Evolutionary conservation across 2,888 invertebrate species (phyloP).

Genomic region (Synanthedon myopaeformis): DNA sequence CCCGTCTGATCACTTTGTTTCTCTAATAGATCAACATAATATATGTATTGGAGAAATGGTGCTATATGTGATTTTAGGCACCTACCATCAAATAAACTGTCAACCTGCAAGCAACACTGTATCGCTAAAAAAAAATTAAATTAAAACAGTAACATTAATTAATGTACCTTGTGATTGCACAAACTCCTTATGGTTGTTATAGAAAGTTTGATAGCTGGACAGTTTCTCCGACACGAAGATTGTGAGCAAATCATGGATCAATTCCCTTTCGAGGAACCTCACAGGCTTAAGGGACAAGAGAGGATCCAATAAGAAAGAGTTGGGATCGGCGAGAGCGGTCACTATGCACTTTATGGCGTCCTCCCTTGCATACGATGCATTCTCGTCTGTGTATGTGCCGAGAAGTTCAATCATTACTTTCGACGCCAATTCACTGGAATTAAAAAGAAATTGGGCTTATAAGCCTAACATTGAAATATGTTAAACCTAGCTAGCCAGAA

Average conservation of each 20-base stretch:
- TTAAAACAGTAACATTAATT: not conserved
- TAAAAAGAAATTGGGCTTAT: too few species aligned
- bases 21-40: too few species aligned
- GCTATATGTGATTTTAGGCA: not conserved
- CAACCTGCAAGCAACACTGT: not conserved
- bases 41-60: too few species aligned
- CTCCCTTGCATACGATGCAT: slow-evolving; percentile 95
- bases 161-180: slow-evolving; percentile 75
- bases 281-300: slow-evolving; percentile 94
- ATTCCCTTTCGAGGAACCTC: slow-evolving; percentile 92
- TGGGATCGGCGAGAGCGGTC: slow-evolving; percentile 94
- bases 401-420: slow-evolving; percentile 97
- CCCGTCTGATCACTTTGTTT: too few species aligned
- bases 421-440: slow-evolving; percentile 85
- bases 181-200: slow-evolving; percentile 92
- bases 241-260: slow-evolving; percentile 92
- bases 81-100: too few species aligned
- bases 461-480: too few species aligned
- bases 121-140: not conserved
- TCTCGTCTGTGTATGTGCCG: slow-evolving; percentile 96
- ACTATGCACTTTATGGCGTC: slow-evolving; percentile 97
- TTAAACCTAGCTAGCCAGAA: too few species aligned
- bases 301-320: slow-evolving; percentile 95
- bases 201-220: slow-evolving; percentile 91
- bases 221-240: slow-evolving; percentile 96